Conservation (phyloP, 2,113 vertebrate genomes). For the Lagenorhynchus albirostris region DNA sequence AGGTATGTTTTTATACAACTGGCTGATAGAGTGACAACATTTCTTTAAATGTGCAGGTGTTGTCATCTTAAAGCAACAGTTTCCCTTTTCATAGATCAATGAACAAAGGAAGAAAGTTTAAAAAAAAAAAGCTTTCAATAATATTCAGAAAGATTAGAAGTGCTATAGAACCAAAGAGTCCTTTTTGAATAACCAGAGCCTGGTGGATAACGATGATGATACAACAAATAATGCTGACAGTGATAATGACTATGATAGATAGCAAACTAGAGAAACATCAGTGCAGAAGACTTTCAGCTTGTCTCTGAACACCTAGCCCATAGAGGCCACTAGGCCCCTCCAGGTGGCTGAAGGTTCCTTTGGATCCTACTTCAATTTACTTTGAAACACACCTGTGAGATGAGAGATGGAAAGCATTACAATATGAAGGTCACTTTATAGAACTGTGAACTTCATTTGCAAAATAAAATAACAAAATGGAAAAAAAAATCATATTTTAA, state of each 20-base stretch:
- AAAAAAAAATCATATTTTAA: slow-evolving; percentile 36
- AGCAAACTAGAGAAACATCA: not conserved
- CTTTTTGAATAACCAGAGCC: not conserved
- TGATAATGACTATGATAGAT: not conserved
- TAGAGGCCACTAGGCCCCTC: not conserved
- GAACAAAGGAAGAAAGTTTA: not conserved
- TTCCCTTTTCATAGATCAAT: not conserved
- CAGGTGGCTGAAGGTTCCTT: not conserved
- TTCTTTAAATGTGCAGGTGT: not conserved
- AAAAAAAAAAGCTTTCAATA: not conserved
- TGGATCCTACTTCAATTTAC: slow-evolving; percentile 45
- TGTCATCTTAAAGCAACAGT: slow-evolving; percentile 1
- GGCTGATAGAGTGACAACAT: not conserved
- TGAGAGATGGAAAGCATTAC: slow-evolving; percentile 52
- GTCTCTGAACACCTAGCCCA: not conserved
- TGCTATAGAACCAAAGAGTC: not conserved
- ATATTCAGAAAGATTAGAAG: not conserved
- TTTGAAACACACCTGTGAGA: slow-evolving; percentile 39
- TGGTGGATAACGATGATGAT: not conserved
- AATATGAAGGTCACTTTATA: slow-evolving; percentile 53
- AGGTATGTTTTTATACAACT: not conserved
- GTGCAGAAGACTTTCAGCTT: not conserved
- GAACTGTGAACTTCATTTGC: slow-evolving; percentile 47
- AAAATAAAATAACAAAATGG: slow-evolving; percentile 71
- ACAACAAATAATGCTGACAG: not conserved